Evolutionary conservation across 2,797 vertebrate genomes (phyloP).

Genomic region (Argya squamiceps): DNA sequence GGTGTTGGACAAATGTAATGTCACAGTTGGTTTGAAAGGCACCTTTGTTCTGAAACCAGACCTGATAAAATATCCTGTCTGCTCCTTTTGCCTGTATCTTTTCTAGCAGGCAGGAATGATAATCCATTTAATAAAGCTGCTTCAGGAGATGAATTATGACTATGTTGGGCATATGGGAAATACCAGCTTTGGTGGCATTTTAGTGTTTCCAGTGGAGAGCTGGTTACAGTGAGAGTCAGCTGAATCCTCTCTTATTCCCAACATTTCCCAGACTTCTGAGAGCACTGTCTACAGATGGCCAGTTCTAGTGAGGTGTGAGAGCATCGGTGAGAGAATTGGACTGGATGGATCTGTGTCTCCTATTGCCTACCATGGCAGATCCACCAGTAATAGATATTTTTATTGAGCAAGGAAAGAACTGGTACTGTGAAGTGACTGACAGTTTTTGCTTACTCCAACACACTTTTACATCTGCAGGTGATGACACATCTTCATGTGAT

Average conservation of each 20-base stretch:
- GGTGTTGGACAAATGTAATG: neutral
- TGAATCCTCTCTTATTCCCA: neutral
- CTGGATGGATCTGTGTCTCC: neutral
- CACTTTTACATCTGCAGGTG: conserved; percentile 77
- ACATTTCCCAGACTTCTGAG: neutral
- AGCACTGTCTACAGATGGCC: rapidly evolving
- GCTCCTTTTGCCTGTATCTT: neutral
- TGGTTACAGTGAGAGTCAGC: neutral
- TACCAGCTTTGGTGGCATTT: neutral
- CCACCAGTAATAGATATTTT: neutral
- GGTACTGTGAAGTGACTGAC: neutral
- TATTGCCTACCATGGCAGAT: neutral
- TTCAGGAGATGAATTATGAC: neutral
- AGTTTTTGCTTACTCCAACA: neutral
- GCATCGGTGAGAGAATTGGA: neutral
- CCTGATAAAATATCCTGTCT: neutral
- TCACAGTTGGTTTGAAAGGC: neutral
- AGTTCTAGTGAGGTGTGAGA: neutral
- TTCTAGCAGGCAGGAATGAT: neutral
- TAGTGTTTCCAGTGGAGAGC: neutral
- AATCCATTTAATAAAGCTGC: neutral
- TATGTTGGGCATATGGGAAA: neutral
- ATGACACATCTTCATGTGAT: conserved; percentile 98
- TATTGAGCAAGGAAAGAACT: neutral
- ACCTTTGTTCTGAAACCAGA: neutral